Evolutionary conservation across 2,797 vertebrate species (phyloP), one percentile per base, ranked within the genome.

Genomic region (Melanotaenia maccullochi): DNA sequence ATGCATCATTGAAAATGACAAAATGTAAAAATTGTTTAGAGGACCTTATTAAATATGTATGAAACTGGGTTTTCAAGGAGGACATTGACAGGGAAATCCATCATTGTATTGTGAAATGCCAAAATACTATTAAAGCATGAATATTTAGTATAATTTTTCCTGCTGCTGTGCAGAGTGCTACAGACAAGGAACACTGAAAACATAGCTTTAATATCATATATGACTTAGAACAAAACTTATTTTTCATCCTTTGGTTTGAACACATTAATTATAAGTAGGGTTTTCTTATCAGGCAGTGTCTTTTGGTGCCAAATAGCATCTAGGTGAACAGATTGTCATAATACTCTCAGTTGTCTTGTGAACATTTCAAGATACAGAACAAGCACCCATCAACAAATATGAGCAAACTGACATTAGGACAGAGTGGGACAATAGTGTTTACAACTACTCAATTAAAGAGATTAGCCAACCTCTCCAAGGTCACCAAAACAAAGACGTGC

Each of bases 21-120:
- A 94, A 91, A 91, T 94, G 88, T 92, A 92, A 93, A 95, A 93
- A 94, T 87, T 94, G 92, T 94, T 94, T 94, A 91, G 89, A 92
- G 85, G 89, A 91, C 85, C 82, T 75, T 87, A 92, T 93, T 95
- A 91, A 94, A 94, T 95, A 95, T 95, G 91, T 90, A 95, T 94
- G 90, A 93, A 93, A 85, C 84, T 79, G 78, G 72, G 83, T 91
- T 94, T 92, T 92, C 93, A 94, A 94, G 93, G 93, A 90, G 86
- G 84, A 71, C 78, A 88, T 69, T 89, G 93, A 94, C 93, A 94
- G 88, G 91, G 71, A 87, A 92, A 95, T 94, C 93, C 91, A 95
- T 95, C 93, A 95, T 88, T 71, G 54, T 57, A 90, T 86, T 91
- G 91, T 85, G 90, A 86, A 93, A 93, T 91, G 85, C 91, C 87